Conservation (phyloP, 2,113 vertebrate species). For the Bungarus multicinctus region DNA sequence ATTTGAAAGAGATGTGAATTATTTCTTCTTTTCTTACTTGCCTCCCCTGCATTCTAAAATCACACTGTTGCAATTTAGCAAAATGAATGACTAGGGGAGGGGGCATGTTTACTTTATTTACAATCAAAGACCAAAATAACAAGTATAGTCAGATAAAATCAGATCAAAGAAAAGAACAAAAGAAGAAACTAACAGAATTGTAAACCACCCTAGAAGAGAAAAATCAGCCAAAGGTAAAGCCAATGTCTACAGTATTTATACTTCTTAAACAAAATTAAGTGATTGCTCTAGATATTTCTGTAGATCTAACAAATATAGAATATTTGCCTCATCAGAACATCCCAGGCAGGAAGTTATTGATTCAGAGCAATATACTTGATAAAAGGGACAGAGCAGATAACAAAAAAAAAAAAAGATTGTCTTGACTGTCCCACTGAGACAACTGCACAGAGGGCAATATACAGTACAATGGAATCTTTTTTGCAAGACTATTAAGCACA, state of each 20-base stretch:
- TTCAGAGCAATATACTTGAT: not conserved
- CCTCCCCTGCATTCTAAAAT: not conserved
- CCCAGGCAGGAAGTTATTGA: not conserved
- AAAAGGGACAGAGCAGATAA: not conserved
- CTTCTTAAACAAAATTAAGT: not conserved
- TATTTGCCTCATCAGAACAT: not conserved
- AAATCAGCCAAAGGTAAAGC: not conserved
- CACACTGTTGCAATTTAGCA: not conserved
- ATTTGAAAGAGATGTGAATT: constrained; percentile 3
- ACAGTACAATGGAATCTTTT: not conserved
- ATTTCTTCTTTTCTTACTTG: not conserved
- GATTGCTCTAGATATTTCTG: not conserved
- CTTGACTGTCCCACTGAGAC: not conserved
- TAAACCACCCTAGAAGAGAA: not conserved
- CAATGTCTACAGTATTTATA: not conserved
- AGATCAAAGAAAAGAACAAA: not conserved
- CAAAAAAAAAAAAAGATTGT: not conserved
- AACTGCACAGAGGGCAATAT: not conserved
- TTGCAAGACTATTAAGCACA: not conserved
- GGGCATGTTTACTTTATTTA: not conserved
- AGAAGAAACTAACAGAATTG: not conserved
- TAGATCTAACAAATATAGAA: not conserved
- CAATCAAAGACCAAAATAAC: not conserved
- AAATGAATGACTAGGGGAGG: not conserved
- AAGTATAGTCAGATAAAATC: not conserved